phyloP scores from a whole-genome alignment of 2,888 invertebrate genomes.

The Choreutis nemorana region DNA sequence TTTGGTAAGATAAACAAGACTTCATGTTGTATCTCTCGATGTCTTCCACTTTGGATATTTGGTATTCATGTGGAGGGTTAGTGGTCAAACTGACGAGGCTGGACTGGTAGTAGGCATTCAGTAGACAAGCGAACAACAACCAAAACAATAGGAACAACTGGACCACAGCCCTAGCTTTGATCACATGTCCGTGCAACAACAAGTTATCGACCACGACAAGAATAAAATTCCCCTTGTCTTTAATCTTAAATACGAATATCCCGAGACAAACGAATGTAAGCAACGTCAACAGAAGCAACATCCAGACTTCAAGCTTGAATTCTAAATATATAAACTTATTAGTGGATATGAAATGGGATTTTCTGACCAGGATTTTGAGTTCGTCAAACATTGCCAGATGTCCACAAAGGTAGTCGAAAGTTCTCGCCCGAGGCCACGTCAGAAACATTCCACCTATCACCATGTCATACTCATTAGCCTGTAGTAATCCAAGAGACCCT shows the following conservation, averaged over 20 bases:
- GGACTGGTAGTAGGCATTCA: conserved; percentile 26
- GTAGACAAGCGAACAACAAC: conserved; percentile 28
- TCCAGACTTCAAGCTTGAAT: conserved; percentile 24
- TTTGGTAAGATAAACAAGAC: conserved; percentile 23
- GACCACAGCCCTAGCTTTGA: conserved; percentile 12
- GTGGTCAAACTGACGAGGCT: conserved; percentile 25
- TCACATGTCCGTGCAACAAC: conserved; percentile 17
- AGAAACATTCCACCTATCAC: conserved; percentile 18
- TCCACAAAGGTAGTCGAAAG: conserved; percentile 21
- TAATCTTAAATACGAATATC: conserved; percentile 11
- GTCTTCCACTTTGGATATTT: conserved; percentile 20
- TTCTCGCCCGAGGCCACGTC: conserved; percentile 14
- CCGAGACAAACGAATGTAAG: conserved; percentile 18
- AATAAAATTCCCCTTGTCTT: conserved; percentile 18
- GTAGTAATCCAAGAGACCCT: conserved; percentile 18
- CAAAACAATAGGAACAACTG: conserved; percentile 23
- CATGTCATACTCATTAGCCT: conserved; percentile 16
- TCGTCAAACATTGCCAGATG: conserved; percentile 25
- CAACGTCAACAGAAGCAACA: conserved; percentile 17
- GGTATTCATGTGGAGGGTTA: conserved; percentile 21
- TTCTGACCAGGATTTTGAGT: conserved; percentile 23
- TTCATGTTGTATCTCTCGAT: conserved; percentile 17
- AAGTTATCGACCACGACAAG: conserved; percentile 22
- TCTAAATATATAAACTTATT: conserved; percentile 27
- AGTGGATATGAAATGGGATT: conserved; percentile 14